Evolutionary conservation across 1,140 invertebrate genomes (phyloP), one percentile per base, ranked within the genome.

Genomic region (Holcopasites calliopsidis): DNA sequence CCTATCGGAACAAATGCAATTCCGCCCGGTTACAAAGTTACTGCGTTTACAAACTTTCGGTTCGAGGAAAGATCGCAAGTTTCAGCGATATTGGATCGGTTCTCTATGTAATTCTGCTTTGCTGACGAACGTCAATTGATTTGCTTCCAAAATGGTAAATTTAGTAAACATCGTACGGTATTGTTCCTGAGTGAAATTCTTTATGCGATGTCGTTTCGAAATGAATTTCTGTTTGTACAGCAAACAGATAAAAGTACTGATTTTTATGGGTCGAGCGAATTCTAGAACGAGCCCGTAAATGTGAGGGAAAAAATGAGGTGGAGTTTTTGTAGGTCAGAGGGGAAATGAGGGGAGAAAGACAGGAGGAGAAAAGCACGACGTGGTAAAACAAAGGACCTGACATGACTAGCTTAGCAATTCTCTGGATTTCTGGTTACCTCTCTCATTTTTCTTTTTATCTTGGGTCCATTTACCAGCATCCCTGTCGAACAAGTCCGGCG

Each of bases 311-410:
- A 79, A 40, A 52, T 68, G 57, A 71, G 52, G 8, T 70, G 68
- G 68, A 54, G 71, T 76, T 82, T 77, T n/a, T 62, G 65, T 62
- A 78, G 75, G 72, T 38, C 57, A 49, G 21, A 44, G 44, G 62
- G 54, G 62, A 60, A 80, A 54, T 57, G 49, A 35, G 42, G 71
- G 18, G 60, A 64, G 23, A 23, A 49, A 72, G 57, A 64, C 8
- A 47, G 65, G 60, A 13, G 55, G 50, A 54, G 72, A 28, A 13
- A 42, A 10, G 11, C 18, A 44, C 21, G 64, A 75, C 75, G 72
- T 72, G 58, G 61, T 79, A 73, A 77, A 73, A 84, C 73, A 79
- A 85, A 85, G 62, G 58, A 77, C 33, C 44, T 18, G 42, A 71
- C 74, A 47, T 44, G 74, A 60, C 66, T 47, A 66, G 57, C 42